phyloP scores from a whole-genome alignment of 2,888 invertebrate species.

The Chironomus riparius region DNA sequence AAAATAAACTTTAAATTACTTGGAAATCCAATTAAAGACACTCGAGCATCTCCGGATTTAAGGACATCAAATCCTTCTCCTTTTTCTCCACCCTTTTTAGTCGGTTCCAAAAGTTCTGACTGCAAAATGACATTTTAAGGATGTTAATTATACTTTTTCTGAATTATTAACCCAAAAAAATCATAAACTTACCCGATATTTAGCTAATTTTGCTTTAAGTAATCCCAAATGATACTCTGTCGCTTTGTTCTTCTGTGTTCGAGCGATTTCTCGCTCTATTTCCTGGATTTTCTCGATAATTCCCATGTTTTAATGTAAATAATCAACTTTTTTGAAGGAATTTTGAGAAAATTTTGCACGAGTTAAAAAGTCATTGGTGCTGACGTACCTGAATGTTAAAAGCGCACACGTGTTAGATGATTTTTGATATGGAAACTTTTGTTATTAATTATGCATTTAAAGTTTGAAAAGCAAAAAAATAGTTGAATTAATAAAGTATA shows the following conservation, averaged over 20 bases:
- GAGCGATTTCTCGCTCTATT: constrained; percentile 95
- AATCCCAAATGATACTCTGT: constrained; percentile 71
- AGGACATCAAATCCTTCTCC: constrained; percentile 98
- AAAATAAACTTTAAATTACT: no score
- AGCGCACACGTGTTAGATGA: no score
- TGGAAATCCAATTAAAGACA: constrained; percentile 96
- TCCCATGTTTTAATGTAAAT: constrained; percentile 60
- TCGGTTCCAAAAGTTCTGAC: constrained; percentile 74
- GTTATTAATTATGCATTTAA: no score
- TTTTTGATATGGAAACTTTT: no score
- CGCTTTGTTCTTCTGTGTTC: constrained; percentile 96
- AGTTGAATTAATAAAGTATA: no score
- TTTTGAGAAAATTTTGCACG: no score
- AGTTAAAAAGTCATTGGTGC: no score
- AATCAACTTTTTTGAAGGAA: not conserved
- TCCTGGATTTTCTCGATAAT: constrained; percentile 98
- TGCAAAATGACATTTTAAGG: not conserved
- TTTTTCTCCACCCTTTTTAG: constrained; percentile 85
- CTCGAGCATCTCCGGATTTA: constrained; percentile 97
- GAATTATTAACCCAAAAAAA: no score
- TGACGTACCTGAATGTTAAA: no score
- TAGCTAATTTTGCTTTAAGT: constrained; percentile 92
- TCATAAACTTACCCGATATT: constrained; percentile 53
- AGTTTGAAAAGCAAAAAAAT: no score
- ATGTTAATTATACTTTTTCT: not conserved